Percentiles rank a stretch among this genome's conserved stretches.
These are phyloP conservation scores for Spatula clypeata DNA, from an alignment of 2,797 vertebrate genomes.

Conservation along the genomic window DNA sequence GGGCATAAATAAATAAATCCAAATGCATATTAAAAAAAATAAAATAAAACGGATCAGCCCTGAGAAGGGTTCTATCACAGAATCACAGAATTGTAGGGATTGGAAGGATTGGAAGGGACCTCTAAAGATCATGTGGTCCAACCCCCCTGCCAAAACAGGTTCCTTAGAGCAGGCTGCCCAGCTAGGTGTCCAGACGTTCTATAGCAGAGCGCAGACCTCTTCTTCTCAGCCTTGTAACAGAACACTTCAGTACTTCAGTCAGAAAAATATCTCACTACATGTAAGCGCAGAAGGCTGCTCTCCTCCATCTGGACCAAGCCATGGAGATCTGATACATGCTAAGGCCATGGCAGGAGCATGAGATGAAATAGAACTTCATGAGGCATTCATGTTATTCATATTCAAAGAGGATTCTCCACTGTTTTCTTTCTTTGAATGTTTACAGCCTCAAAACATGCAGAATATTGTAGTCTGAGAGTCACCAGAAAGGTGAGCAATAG, in stretches of 20 bases:
- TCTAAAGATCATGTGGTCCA: too few species aligned
- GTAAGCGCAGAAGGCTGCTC: neutral
- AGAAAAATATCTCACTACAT: neutral
- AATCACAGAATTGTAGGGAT: too few species aligned
- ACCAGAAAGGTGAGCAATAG: constrained; percentile 24
- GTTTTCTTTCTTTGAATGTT: constrained; percentile 13
- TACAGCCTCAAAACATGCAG: neutral
- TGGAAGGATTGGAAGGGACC: too few species aligned
- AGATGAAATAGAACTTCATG: neutral
- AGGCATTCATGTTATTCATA: neutral
- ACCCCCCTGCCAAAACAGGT: too few species aligned
- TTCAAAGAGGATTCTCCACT: neutral
- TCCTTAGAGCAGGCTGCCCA: too few species aligned
- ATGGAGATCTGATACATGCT: accelerated
- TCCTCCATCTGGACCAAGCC: neutral
- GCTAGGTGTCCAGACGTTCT: neutral
- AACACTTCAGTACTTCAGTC: neutral
- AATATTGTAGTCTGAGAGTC: neutral
- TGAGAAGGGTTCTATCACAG: neutral
- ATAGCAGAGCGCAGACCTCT: neutral
- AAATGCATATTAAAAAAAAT: neutral
- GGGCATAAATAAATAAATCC: neutral
- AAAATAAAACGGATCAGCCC: neutral
- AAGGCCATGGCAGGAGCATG: accelerated
- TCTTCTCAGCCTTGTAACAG: neutral